Evolutionary conservation across 1,140 invertebrate genomes (phyloP), one percentile per base, ranked within the genome.

Genomic region (Rhizoglyphus robini): DNA sequence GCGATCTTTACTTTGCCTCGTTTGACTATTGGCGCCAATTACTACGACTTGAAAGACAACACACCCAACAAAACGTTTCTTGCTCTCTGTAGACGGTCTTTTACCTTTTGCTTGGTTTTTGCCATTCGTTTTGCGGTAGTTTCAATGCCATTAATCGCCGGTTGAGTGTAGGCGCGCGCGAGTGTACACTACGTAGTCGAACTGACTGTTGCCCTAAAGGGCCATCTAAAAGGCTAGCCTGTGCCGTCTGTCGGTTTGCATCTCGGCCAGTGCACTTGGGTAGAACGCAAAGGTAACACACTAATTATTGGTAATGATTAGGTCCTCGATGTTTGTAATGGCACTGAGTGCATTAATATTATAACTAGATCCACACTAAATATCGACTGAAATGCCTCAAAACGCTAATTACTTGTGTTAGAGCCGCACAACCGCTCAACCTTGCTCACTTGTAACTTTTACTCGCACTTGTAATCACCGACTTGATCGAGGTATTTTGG

Each of bases 241-340:
- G 36, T 11, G 18, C 36, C 36, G 36, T 11, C 8, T 41, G 36
- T 41, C 18, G 36, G 8, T 41, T 41, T 41, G 18, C 20, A 8
- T 32, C 20, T 27, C 20, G 8, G 8, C 51, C 20, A 8, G 51
- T 54, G 31, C 23, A 20, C 8, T 5, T 8, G 20, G 23, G 23
- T 32, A 11, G 51, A 20, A 54, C 51, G 51, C 20, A 20, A 23
- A 54, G 51, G 51, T 54, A 27, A 20, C 51, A 54, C 51, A 32
- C 51, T 54, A 54, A 54, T 54, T 54, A 54, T 54, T 54, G 51
- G 51, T 54, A 54, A 54, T 54, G 51, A 20, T 54, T 54, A 54
- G 51, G 51, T 54, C 23, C 8, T 20, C 51, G 51, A 54, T 54
- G 51, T 54, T 32, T 20, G 23, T 54, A 54, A 54, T 54, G 51